A percentile compares a stretch with the other conserved stretches of the same genome.
Conservation (phyloP, 2,888 invertebrate genomes). For the Ochropleura plecta region DNA sequence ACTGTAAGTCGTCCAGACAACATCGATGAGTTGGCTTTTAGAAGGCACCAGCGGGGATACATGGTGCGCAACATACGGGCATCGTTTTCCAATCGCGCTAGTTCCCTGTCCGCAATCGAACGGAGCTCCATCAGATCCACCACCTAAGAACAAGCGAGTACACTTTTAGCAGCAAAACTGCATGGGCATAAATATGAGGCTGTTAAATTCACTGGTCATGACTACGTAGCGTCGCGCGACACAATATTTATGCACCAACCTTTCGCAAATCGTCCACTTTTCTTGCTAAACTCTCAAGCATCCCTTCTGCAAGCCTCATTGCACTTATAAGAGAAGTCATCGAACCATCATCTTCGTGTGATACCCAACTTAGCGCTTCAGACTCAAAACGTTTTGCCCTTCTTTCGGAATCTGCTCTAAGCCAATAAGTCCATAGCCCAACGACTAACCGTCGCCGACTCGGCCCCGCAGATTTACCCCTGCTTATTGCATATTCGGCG, state of each 20-base stretch:
- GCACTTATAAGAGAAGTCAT: slow-evolving; percentile 79
- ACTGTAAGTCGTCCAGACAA: slow-evolving; percentile 78
- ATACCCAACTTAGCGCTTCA: slow-evolving; percentile 82
- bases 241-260: slow-evolving; percentile 62
- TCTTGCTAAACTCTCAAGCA: slow-evolving; percentile 86
- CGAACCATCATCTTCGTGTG: slow-evolving; percentile 75
- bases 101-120: slow-evolving; percentile 84
- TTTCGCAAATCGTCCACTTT: slow-evolving; percentile 86
- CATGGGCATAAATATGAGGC: background rate
- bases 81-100: slow-evolving; percentile 79
- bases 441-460: slow-evolving; percentile 80
- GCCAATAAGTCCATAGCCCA: slow-evolving; percentile 86
- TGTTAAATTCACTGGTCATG: background rate
- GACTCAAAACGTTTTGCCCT: slow-evolving; percentile 83
- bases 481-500: slow-evolving; percentile 78
- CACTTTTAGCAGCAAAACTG: background rate
- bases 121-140: slow-evolving; percentile 87
- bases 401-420: slow-evolving; percentile 78
- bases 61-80: slow-evolving; percentile 75
- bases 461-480: slow-evolving; percentile 72
- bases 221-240: background rate
- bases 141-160: slow-evolving; percentile 71
- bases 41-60: slow-evolving; percentile 82
- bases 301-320: slow-evolving; percentile 85
- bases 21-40: slow-evolving; percentile 79